A percentile compares a stretch with the other conserved stretches of the same genome.
These are phyloP conservation scores for Dermatemys mawii DNA, from an alignment of 2,113 vertebrate genomes.

Conservation along the genomic window DNA sequence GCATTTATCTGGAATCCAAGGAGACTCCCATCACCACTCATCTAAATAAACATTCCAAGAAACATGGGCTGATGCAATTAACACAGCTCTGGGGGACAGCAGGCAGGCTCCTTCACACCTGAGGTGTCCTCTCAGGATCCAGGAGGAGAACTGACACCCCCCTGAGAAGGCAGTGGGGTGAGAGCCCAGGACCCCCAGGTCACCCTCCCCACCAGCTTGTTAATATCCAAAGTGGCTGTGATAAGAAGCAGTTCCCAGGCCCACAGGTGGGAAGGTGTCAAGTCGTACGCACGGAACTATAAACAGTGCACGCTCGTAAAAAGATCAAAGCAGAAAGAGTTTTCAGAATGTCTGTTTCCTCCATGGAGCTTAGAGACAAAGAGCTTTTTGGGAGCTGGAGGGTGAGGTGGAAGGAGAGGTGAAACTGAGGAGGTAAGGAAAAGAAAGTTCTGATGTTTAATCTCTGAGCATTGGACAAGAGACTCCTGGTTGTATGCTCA, in stretches of 20 bases:
- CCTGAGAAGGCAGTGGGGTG: neutral
- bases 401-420: neutral
- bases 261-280: constrained; percentile 78
- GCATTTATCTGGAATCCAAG: neutral
- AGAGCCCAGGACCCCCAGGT: constrained; percentile 1
- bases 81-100: constrained; percentile 2
- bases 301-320: constrained; percentile 82
- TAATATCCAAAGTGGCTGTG: constrained; percentile 81
- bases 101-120: constrained; percentile 1
- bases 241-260: constrained; percentile 80
- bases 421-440: neutral
- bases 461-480: neutral
- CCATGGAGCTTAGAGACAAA: constrained; percentile 60
- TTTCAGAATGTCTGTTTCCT: constrained; percentile 78
- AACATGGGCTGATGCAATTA: constrained; percentile 64
- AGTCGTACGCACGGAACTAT: constrained; percentile 75
- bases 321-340: constrained; percentile 79
- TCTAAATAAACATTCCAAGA: constrained; percentile 62
- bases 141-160: neutral
- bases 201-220: constrained; percentile 57
- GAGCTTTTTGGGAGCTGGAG: constrained; percentile 19
- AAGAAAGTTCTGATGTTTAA: fast-evolving
- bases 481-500: neutral
- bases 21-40: neutral
- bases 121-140: neutral